Percentiles rank a stretch among this genome's conserved stretches.
Conservation (phyloP, 2,888 invertebrate genomes). For the Disparrhopalites patrizii region DNA sequence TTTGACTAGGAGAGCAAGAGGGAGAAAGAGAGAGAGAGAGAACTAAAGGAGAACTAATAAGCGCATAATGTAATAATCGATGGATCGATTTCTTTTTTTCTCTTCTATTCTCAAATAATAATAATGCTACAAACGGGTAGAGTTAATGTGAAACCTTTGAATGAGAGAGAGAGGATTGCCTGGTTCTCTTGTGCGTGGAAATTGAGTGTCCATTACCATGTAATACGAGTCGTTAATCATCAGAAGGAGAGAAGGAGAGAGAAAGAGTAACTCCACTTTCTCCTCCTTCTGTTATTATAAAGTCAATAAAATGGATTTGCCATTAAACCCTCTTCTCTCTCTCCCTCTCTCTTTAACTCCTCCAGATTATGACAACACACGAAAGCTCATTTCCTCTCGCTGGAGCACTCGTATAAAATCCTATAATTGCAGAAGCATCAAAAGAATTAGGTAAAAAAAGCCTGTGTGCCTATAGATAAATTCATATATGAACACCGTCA, state of each 20-base stretch:
- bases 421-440: no score
- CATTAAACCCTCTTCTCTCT: background rate
- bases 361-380: background rate
- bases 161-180: background rate
- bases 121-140: background rate
- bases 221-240: constrained; percentile 21
- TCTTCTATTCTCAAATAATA: background rate
- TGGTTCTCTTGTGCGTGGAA: background rate
- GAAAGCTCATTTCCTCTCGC: background rate
- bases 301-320: constrained; percentile 23
- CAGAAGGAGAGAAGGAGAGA: background rate
- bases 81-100: background rate
- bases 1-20: no score
- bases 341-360: background rate
- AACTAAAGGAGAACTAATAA: background rate
- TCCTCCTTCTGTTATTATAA: background rate
- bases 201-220: background rate
- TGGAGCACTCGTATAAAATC: no score
- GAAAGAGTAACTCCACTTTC: background rate
- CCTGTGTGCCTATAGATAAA: no score
- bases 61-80: background rate
- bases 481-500: no score
- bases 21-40: background rate
- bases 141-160: background rate
- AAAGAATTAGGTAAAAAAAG: no score